Base-by-base conservation (phyloP, 2,888 invertebrate species). In the Aspidiotus rigidus region DNA sequence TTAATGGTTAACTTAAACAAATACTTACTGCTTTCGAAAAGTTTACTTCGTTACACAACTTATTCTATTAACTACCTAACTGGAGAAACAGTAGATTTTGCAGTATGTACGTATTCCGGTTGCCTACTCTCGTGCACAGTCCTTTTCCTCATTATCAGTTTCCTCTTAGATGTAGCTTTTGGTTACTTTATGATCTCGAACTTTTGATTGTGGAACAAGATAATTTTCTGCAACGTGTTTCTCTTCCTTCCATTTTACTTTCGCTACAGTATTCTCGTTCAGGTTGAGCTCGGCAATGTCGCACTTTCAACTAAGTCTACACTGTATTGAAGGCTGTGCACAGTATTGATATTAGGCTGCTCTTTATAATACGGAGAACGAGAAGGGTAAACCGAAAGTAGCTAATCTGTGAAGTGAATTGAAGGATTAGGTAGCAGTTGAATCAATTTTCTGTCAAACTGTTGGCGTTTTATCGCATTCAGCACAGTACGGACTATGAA, bases 1-100 rank as follows among this genome's bases (percentile, higher is more conserved):
- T 66, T 66, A 59, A 66, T 66, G 66, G 66, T 66, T 66, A 66
- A 66, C 66, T 66, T 60, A 60, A 66, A 66, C 66, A 66, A 66
- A 66, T 66, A 66, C 57, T 55, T 55, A 55, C 10, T 28, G 13
- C 66, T 41, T 66, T 55, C 49, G 56, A 60, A 66, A 66, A 66
- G 66, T 66, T 66, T 57, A 66, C 66, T 57, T 66, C 66, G 66
- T 66, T 66, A 41, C 66, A 66, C 66, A 66, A 66, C 66, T 66
- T 66, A 66, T 66, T 66, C 66, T 59, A 66, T 60, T 66, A 64
- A 66, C 60, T 60, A 15, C n/a, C 15, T 60, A 28, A 28, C 49
- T n/a, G 49, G 49, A 49, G 49, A 28, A 28, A 28, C 28, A 28
- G 28, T 28, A 28, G 28, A 28, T 28, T 28, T 28, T 49, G 49